phyloP scores from a whole-genome alignment of 2,113 vertebrate species.

The Alethe diademata region DNA sequence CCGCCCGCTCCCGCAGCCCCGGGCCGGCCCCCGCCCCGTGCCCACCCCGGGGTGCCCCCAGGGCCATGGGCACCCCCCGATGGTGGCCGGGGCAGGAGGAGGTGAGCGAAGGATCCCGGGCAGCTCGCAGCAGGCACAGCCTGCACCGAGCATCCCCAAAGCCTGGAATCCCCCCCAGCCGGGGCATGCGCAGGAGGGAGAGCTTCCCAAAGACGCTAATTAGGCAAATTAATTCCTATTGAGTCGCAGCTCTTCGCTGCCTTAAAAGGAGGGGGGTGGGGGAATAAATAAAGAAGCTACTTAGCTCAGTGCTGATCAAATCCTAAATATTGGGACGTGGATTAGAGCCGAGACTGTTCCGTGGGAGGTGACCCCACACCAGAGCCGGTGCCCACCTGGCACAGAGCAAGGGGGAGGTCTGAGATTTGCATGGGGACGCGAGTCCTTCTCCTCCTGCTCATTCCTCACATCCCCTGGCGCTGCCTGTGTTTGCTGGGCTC shows the following conservation, averaged over 20 bases:
- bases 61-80: fast-evolving
- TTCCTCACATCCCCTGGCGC: not conserved
- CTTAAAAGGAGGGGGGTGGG: not conserved
- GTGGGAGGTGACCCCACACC: not conserved
- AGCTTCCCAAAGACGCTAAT: constrained; percentile 22
- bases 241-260: not conserved
- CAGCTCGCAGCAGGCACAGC: not conserved
- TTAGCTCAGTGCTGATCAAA: constrained; percentile 20
- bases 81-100: fast-evolving
- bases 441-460: not conserved
- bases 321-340: not conserved
- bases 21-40: not conserved
- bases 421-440: fast-evolving
- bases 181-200: not conserved
- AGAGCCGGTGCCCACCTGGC: fast-evolving
- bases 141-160: fast-evolving
- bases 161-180: not conserved
- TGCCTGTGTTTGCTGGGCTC: not conserved
- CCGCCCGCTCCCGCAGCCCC: not conserved
- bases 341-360: not conserved
- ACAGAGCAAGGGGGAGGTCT: fast-evolving
- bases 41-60: not conserved
- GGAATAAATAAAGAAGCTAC: not conserved
- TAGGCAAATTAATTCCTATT: constrained; percentile 66
- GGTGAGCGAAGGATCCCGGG: fast-evolving